Base-by-base conservation (phyloP, 1,140 invertebrate species). In the Asobara japonica region DNA sequence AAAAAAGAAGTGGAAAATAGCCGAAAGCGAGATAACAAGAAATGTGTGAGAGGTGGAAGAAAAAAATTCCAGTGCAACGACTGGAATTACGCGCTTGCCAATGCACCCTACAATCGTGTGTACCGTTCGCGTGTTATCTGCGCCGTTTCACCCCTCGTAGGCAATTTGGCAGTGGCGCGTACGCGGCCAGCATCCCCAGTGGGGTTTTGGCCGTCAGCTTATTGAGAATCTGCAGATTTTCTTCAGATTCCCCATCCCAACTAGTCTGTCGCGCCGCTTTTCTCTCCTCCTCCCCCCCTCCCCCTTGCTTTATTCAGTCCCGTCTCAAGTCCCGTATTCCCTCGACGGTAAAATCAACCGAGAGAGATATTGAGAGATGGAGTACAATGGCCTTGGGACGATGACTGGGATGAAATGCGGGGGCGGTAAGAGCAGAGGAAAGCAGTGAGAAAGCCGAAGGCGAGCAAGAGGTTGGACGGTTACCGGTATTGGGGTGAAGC, bases 161-260 rank as follows among this genome's bases (percentile, higher is more conserved):
- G 70, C 70, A 72, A 72, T 72, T 72, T 72, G 70, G 64, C 64
- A 48, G 38, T 72, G 64, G 70, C 48, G 29, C 29, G 41, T 66
- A 72, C 70, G 64, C 64, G 70, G 18, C 65, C 70, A 72, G 70
- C 70, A 72, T 72, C 64, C 60, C 70, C 64, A 72, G 25, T 41
- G 4, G 64, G 66, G 45, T 60, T 71, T 65, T 62, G 51, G 64
- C 20, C 45, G 70, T 72, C 70, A 72, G 70, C 70, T 72, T 72
- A 72, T 72, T 72, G 70, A 72, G 64, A 72, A 72, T 72, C 70
- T 72, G 45, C 62, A 72, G 70, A 72, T 72, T 72, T 72, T 72
- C 70, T 66, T 66, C n/a, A 33, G 64, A 72, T 66, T 66, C 18
- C 51, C 51, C 51, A 13, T 11, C 2, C 10, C 41, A 45, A 6